Conservation (phyloP, 2,797 vertebrate genomes). For the Danio choprae region DNA sequence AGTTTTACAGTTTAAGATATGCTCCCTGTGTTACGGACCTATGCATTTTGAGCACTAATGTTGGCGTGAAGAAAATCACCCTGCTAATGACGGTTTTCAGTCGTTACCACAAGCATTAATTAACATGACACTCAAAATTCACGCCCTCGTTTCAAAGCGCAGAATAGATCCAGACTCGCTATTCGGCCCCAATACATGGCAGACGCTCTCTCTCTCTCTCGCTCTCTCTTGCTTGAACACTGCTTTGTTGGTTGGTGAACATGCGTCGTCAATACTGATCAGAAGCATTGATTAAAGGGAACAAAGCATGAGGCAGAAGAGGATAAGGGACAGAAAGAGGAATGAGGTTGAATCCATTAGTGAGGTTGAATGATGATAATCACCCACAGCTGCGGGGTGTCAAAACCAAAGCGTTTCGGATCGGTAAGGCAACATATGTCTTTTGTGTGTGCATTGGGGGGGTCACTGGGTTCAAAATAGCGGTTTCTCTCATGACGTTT, state of each 20-base stretch:
- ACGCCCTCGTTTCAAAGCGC: conserved; percentile 4
- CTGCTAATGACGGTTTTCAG: conserved; percentile 46
- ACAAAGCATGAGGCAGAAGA: conserved; percentile 38
- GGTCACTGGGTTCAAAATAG: conserved; percentile 27
- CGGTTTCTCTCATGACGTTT: conserved; percentile 21
- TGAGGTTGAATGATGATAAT: conserved; percentile 46
- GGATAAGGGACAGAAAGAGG: conserved; percentile 44
- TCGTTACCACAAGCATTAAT: conserved; percentile 42
- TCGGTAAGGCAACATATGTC: conserved; percentile 30
- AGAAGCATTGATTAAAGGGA: conserved; percentile 34
- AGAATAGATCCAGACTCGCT: conserved; percentile 29
- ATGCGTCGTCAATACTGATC: conserved; percentile 39
- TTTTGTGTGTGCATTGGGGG: neutral
- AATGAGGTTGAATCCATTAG: conserved; percentile 42
- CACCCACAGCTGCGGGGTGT: conserved; percentile 36
- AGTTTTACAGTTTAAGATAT: conserved; percentile 15
- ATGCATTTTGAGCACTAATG: neutral
- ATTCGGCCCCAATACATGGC: conserved; percentile 8
- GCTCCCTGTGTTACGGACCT: conserved; percentile 17
- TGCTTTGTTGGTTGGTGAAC: conserved; percentile 12
- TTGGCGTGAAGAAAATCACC: conserved; percentile 28
- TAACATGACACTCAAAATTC: conserved; percentile 40
- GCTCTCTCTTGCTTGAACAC: neutral
- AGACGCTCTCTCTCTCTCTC: neutral
- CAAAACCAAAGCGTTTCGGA: conserved; percentile 11